Evolutionary conservation across 2,113 vertebrate genomes (phyloP).

Genomic region (Pimephales promelas): DNA sequence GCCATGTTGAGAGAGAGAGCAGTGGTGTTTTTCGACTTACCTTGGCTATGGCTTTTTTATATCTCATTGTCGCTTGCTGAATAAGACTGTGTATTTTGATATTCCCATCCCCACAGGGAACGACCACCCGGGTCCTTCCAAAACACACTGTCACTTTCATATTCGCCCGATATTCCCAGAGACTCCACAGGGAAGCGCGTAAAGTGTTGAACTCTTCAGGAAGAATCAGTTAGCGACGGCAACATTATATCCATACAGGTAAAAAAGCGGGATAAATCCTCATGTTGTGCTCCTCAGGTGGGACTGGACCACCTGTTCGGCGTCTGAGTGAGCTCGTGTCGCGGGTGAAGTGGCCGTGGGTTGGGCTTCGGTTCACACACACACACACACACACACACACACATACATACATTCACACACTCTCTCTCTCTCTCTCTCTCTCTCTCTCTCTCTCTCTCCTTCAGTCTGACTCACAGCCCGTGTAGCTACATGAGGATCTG

Average conservation of each 20-base stretch:
- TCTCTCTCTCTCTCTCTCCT: no score
- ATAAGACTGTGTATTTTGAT: slow-evolving; percentile 86
- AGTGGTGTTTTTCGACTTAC: slow-evolving; percentile 72
- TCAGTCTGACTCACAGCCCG: background rate
- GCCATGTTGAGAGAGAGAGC: slow-evolving; percentile 77
- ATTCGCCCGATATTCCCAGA: slow-evolving; percentile 53
- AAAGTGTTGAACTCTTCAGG: slow-evolving; percentile 54
- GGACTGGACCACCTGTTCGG: slow-evolving; percentile 60
- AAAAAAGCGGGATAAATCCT: slow-evolving; percentile 36
- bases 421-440: no score
- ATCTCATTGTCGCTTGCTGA: slow-evolving; percentile 91
- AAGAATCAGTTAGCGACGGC: slow-evolving; percentile 43
- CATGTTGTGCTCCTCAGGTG: slow-evolving; percentile 59
- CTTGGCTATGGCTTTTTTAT: slow-evolving; percentile 93
- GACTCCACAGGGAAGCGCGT: slow-evolving; percentile 34
- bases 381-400: background rate
- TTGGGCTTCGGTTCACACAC: slow-evolving; percentile 2
- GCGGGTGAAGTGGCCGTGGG: background rate
- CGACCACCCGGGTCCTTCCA: slow-evolving; percentile 92
- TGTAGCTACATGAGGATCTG: background rate
- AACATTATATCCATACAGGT: slow-evolving; percentile 44
- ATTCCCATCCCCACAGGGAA: slow-evolving; percentile 91
- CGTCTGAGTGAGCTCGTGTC: slow-evolving; percentile 15
- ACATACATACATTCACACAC: background rate
- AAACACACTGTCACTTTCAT: slow-evolving; percentile 93